phyloP scores from a whole-genome alignment of 2,888 invertebrate species.

The Drosophila robusta region DNA sequence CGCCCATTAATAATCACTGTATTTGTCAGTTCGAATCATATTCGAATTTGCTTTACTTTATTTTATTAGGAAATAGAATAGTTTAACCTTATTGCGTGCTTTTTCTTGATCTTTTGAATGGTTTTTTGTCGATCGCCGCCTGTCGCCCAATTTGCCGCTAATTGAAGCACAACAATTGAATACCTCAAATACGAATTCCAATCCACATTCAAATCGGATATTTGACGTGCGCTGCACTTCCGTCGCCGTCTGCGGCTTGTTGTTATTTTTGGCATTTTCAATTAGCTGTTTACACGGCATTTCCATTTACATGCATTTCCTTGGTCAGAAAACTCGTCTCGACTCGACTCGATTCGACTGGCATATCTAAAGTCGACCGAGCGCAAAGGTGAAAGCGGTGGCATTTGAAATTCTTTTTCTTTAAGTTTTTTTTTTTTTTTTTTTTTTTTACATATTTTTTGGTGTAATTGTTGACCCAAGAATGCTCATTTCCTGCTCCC shows the following conservation, averaged over 20 bases:
- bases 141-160: conserved; percentile 24
- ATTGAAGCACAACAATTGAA: conserved; percentile 48
- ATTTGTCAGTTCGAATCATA: too few species aligned
- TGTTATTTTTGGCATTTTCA: conserved; percentile 39
- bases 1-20: too few species aligned
- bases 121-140: conserved; percentile 5
- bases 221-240: conserved; percentile 24
- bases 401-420: conserved; percentile 51
- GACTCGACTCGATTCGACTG: conserved; percentile 1
- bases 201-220: conserved; percentile 20
- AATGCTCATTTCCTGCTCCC: conserved; percentile 63
- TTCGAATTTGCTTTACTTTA: too few species aligned
- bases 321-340: conserved; percentile 27
- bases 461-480: conserved; percentile 50
- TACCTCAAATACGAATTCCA: conserved; percentile 29
- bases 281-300: conserved; percentile 62
- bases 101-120: not conserved
- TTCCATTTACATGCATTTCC: conserved; percentile 66
- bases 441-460: conserved; percentile 8
- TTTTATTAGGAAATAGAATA: too few species aligned
- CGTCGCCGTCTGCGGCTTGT: conserved; percentile 14
- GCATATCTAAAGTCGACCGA: conserved; percentile 35
- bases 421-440: conserved; percentile 13
- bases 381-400: conserved; percentile 60
- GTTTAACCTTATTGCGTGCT: too few species aligned